These are phyloP conservation scores for Lucinisca nassula DNA, from an alignment of 2,888 invertebrate species.

Conservation along the genomic window DNA sequence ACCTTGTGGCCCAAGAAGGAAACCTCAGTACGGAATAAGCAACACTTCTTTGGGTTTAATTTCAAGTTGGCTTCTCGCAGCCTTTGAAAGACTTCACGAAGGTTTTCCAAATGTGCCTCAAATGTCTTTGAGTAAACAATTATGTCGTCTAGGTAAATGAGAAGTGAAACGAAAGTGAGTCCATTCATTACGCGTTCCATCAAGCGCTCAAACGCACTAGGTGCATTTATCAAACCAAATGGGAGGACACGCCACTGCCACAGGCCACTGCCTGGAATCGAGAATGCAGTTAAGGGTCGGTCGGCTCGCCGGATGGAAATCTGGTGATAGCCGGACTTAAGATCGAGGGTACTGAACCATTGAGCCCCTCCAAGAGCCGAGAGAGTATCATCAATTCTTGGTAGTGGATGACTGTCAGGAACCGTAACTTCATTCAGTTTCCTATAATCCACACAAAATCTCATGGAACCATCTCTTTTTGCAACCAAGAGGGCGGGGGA, in stretches of 20 bases:
- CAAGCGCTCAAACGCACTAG: slow-evolving; percentile 40
- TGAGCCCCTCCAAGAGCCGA: slow-evolving; percentile 1
- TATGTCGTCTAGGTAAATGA: slow-evolving; percentile 72
- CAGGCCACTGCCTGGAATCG: slow-evolving; percentile 42
- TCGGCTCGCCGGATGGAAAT: slow-evolving; percentile 41
- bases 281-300: slow-evolving; percentile 47
- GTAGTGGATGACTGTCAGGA: too few relatives aligned
- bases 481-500: too few relatives aligned
- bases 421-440: too few relatives aligned
- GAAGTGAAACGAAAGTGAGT: slow-evolving; percentile 59
- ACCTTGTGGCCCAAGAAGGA: slow-evolving; percentile 58
- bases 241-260: slow-evolving; percentile 47
- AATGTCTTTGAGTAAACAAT: slow-evolving; percentile 52
- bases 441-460: too few relatives aligned
- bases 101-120: slow-evolving; percentile 52
- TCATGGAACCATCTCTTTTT: too few relatives aligned
- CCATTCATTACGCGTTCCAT: slow-evolving; percentile 29
- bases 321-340: slow-evolving; percentile 47
- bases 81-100: slow-evolving; percentile 51
- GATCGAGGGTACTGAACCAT: slow-evolving; percentile 50
- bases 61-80: slow-evolving; percentile 47
- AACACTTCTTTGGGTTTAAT: slow-evolving; percentile 62
- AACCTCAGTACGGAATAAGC: slow-evolving; percentile 39
- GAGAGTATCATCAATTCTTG: too few relatives aligned
- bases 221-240: too few relatives aligned